phyloP scores from a whole-genome alignment of 1,140 invertebrate genomes.

The Pectinophora gossypiella region DNA sequence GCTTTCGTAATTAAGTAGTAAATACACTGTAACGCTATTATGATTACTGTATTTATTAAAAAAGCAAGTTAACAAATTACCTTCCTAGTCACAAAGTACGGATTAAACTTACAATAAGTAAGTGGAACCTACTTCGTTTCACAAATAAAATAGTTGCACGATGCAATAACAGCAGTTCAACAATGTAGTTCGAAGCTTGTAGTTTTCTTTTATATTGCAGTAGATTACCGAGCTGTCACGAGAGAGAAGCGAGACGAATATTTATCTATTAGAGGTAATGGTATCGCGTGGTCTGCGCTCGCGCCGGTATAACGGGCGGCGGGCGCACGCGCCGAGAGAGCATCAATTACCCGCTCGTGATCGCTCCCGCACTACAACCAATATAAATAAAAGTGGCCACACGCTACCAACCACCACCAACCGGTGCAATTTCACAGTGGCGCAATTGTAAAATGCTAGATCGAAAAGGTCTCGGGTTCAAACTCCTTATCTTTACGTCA shows the following conservation, averaged over 20 bases:
- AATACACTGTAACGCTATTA: too few species aligned
- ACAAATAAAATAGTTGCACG: too few species aligned
- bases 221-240: not conserved
- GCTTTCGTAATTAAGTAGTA: too few species aligned
- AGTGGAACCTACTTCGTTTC: too few species aligned
- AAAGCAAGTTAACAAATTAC: too few species aligned
- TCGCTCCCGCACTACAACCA: constrained; percentile 59
- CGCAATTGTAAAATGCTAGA: constrained; percentile 62
- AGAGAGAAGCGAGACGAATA: not conserved
- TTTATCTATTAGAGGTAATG: constrained; percentile 1
- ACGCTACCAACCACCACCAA: constrained; percentile 26
- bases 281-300: constrained; percentile 16
- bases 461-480: constrained; percentile 59
- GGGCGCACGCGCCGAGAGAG: constrained; percentile 47
- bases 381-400: constrained; percentile 61
- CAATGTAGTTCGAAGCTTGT: too few species aligned
- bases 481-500: constrained; percentile 46
- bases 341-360: constrained; percentile 70
- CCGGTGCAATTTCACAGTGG: constrained; percentile 44
- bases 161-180: too few species aligned
- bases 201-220: too few species aligned
- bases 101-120: too few species aligned
- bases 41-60: too few species aligned
- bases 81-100: too few species aligned
- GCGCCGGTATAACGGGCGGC: constrained; percentile 46